phyloP scores from a whole-genome alignment of 2,113 vertebrate species.

The Ctenodactylus gundi region DNA sequence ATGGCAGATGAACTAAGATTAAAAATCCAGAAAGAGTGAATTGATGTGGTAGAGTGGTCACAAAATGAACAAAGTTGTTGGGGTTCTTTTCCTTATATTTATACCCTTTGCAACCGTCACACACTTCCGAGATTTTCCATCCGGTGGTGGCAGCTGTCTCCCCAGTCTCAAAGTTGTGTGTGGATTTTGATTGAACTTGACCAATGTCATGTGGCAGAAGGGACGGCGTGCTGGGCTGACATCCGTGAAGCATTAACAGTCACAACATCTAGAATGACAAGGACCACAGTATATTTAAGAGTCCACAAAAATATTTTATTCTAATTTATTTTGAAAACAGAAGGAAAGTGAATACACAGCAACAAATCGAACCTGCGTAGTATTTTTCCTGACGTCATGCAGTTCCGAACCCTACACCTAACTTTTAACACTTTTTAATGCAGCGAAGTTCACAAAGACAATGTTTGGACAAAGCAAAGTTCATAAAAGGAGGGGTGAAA shows the following conservation, averaged over 20 bases:
- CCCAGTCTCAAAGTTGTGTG: background rate
- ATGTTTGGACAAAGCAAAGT: background rate
- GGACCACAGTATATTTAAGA: background rate
- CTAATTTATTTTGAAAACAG: constrained; percentile 15
- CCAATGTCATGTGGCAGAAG: background rate
- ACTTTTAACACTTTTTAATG: background rate
- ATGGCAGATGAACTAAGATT: constrained; percentile 27
- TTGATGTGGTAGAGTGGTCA: background rate
- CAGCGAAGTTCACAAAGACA: background rate
- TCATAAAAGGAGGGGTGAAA: background rate
- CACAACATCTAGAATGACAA: background rate
- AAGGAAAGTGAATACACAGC: background rate
- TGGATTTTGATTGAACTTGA: background rate
- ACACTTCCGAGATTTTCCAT: background rate
- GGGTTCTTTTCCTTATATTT: background rate
- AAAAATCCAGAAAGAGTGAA: constrained; percentile 26
- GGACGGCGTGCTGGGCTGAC: background rate
- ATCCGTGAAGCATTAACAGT: background rate
- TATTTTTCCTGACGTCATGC: background rate
- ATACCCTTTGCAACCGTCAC: background rate
- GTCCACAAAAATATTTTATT: background rate
- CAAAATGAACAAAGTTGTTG: background rate
- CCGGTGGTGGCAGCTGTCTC: background rate
- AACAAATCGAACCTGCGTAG: background rate
- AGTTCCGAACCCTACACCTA: background rate